phyloP scores from a whole-genome alignment of 2,113 vertebrate genomes.

The Lathamus discolor region DNA sequence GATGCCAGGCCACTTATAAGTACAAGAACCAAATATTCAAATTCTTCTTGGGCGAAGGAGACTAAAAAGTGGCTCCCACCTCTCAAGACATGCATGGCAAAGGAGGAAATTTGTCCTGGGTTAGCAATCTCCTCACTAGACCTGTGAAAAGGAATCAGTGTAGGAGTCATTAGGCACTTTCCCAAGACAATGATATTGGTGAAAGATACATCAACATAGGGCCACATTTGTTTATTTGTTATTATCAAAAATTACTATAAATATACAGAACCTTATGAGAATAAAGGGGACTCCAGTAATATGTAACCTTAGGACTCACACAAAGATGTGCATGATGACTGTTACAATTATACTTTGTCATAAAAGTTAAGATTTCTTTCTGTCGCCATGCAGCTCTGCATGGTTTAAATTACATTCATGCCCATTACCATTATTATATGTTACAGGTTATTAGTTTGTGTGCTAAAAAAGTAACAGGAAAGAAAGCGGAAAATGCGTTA shows the following conservation, averaged over 20 bases:
- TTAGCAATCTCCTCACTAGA: background rate
- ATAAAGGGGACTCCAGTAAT: background rate
- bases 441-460: background rate
- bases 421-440: background rate
- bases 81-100: background rate
- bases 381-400: background rate
- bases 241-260: background rate
- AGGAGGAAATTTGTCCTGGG: background rate
- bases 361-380: background rate
- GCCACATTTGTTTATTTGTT: background rate
- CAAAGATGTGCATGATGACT: background rate
- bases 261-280: background rate
- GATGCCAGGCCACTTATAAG: background rate
- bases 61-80: background rate
- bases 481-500: background rate
- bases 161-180: background rate
- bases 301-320: background rate
- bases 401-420: background rate
- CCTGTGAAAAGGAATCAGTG: background rate
- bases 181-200: background rate
- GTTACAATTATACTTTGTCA: background rate
- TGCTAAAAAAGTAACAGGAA: background rate
- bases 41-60: background rate
- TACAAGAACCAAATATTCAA: background rate
- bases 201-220: background rate